phyloP scores from a whole-genome alignment of 2,797 vertebrate genomes.

The Phataginus tetradactyla region DNA sequence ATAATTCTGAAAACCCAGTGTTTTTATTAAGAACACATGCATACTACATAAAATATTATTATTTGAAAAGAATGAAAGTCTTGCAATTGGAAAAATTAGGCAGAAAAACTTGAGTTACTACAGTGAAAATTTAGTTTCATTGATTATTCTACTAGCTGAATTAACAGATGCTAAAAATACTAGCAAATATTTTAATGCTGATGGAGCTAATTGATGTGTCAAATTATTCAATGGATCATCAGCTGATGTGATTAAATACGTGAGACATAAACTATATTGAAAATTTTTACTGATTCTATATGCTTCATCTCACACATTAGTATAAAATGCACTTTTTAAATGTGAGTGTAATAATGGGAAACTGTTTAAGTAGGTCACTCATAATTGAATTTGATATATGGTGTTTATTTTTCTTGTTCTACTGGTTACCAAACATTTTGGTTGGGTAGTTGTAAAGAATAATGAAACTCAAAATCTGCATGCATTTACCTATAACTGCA shows the following conservation, averaged over 20 bases:
- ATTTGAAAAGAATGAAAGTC: not conserved
- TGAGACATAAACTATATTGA: slow-evolving; percentile 50
- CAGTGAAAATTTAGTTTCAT: slow-evolving; percentile 40
- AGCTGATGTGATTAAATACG: slow-evolving; percentile 51
- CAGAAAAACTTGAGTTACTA: not conserved
- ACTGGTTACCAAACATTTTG: slow-evolving; percentile 37
- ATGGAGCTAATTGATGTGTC: slow-evolving; percentile 60
- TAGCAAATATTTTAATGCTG: slow-evolving; percentile 31
- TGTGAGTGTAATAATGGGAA: slow-evolving; percentile 61
- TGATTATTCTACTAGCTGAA: slow-evolving; percentile 54
- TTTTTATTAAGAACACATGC: not conserved
- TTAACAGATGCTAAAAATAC: slow-evolving; percentile 61
- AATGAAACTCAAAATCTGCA: slow-evolving; percentile 39
- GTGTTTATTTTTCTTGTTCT: slow-evolving; percentile 71
- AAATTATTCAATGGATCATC: slow-evolving; percentile 64
- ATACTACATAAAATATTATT: not conserved
- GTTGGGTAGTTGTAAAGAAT: slow-evolving; percentile 57
- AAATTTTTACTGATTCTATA: slow-evolving; percentile 38
- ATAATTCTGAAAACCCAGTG: not conserved
- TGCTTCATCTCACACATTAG: slow-evolving; percentile 46
- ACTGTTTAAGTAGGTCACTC: slow-evolving; percentile 66
- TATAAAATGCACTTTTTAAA: slow-evolving; percentile 62
- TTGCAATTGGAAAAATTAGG: not conserved
- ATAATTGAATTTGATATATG: slow-evolving; percentile 66
- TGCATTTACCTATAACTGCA: not conserved